phyloP scores from a whole-genome alignment of 2,888 invertebrate species.

The Molorchus minor region DNA sequence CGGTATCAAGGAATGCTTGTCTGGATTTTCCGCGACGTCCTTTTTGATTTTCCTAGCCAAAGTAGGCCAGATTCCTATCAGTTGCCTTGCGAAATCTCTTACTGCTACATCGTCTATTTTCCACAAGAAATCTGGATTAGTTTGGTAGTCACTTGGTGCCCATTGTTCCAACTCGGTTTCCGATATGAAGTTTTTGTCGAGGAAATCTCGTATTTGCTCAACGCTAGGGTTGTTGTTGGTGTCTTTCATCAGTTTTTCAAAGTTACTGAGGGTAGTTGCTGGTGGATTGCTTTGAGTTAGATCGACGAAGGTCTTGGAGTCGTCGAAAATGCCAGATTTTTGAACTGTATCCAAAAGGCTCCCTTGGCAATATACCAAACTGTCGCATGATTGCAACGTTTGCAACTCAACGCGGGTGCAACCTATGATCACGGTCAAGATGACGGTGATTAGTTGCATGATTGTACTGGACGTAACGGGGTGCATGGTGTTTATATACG shows the following conservation, averaged over 20 bases:
- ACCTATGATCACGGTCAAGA: neutral
- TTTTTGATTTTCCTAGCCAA: conserved; percentile 70
- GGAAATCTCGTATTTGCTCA: conserved; percentile 65
- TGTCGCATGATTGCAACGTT: conserved; percentile 60
- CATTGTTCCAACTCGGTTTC: conserved; percentile 69
- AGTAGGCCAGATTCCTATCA: conserved; percentile 72
- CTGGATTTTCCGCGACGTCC: conserved; percentile 64
- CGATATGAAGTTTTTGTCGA: conserved; percentile 66
- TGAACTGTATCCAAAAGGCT: conserved; percentile 77
- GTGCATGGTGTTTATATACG: neutral
- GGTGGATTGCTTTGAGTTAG: conserved; percentile 58
- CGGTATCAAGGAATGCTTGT: conserved; percentile 58
- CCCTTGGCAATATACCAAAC: conserved; percentile 79
- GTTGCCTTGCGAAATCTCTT: conserved; percentile 69
- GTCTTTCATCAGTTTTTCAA: conserved; percentile 66
- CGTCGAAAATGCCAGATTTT: conserved; percentile 71
- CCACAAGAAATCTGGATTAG: conserved; percentile 69
- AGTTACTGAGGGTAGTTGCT: conserved; percentile 67
- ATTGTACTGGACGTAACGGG: neutral
- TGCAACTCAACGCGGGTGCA: neutral
- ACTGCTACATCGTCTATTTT: conserved; percentile 71
- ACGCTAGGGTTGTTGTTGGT: conserved; percentile 63
- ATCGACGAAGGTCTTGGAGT: conserved; percentile 88
- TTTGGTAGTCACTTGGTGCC: conserved; percentile 68
- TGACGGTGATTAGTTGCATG: conserved; percentile 1